Evolutionary conservation across 64 coral and sea anemone species (phyloP).

Genomic region (Stichodactyla mertensii): DNA sequence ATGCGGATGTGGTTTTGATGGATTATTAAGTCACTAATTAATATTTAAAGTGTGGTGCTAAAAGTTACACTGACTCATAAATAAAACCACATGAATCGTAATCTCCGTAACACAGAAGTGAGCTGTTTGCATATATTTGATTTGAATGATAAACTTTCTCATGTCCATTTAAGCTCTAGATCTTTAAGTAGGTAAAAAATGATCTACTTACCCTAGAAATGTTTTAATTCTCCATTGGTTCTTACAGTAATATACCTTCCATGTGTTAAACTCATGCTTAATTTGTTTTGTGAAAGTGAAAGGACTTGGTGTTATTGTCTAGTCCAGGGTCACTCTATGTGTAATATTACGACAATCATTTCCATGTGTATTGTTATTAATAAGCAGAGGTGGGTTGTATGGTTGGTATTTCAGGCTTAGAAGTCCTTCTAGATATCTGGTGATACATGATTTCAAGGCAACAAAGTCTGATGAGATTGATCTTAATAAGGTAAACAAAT

Average conservation of each 20-base stretch:
- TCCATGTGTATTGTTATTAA: background rate
- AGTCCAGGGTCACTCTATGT: background rate
- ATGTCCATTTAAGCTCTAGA: background rate
- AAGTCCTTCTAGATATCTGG: constrained; percentile 44
- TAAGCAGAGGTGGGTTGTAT: background rate
- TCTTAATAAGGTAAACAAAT: constrained; percentile 31
- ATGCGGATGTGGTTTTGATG: constrained; percentile 2
- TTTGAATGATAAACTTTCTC: background rate
- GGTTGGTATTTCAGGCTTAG: background rate
- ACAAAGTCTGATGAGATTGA: constrained; percentile 47
- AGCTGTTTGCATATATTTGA: background rate
- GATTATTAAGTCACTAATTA: background rate
- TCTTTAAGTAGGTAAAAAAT: background rate
- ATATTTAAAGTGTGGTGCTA: background rate
- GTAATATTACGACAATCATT: background rate
- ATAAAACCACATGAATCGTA: background rate
- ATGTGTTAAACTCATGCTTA: background rate
- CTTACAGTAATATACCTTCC: background rate
- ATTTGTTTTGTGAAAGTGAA: background rate
- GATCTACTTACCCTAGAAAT: background rate
- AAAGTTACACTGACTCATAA: background rate
- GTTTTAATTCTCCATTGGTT: background rate
- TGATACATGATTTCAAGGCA: constrained; percentile 38
- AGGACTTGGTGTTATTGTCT: background rate
- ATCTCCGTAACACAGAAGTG: background rate